Evolutionary conservation across 2,888 invertebrate species (phyloP).

Genomic region (Incurvaria masculella): DNA sequence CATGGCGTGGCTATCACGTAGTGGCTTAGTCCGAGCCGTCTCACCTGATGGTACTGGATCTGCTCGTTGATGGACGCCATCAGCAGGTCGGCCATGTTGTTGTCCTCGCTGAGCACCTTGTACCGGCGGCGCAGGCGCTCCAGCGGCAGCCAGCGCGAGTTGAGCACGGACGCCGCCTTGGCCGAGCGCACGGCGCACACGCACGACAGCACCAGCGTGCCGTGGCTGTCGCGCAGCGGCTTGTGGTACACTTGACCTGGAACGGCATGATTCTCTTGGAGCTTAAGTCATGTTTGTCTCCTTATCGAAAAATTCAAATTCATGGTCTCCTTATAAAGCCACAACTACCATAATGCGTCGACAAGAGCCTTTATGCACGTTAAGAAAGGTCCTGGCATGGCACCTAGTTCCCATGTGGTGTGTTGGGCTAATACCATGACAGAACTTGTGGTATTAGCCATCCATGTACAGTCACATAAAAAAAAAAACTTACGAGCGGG

Average conservation of each 20-base stretch:
- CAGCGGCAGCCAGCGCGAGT: conserved; percentile 90
- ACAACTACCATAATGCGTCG: no score
- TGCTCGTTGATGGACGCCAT: conserved; percentile 86
- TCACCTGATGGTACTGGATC: conserved; percentile 58
- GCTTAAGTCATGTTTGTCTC: no score
- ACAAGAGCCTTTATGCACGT: no score
- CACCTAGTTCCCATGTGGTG: no score
- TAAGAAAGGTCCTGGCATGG: no score
- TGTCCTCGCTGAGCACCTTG: conserved; percentile 68
- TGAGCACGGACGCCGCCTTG: conserved; percentile 84
- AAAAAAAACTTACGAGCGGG: no score
- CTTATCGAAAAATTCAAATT: no score
- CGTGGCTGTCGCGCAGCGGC: conserved; percentile 84
- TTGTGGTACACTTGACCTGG: conserved; percentile 86
- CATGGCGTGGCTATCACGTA: no score
- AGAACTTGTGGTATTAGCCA: no score
- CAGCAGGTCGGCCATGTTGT: conserved; percentile 76
- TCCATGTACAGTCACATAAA: no score
- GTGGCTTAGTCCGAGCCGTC: background rate
- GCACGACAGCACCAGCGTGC: conserved; percentile 87
- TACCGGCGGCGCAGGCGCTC: conserved; percentile 79
- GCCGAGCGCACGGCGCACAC: conserved; percentile 74
- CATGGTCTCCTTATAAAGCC: no score
- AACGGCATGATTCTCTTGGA: conserved; percentile 1
- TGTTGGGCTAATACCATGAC: no score